Conservation (phyloP, 2,113 vertebrate species). For the Manacus vitellinus region DNA sequence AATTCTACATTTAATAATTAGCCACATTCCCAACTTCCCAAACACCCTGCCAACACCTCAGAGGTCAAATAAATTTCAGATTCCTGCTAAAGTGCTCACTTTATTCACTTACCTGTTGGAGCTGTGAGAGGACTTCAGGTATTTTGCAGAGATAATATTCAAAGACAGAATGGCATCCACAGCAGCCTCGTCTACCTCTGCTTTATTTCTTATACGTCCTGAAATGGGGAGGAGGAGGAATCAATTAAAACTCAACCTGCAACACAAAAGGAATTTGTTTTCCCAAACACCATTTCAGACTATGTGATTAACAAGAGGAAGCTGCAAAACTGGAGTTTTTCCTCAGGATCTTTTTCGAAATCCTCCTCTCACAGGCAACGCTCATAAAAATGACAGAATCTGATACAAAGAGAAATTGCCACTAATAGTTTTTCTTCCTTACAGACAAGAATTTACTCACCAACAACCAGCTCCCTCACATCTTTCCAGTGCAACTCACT, state of each 20-base stretch:
- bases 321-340: not conserved
- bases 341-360: not conserved
- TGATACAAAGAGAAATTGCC: not conserved
- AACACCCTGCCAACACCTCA: not conserved
- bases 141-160: conserved; percentile 98
- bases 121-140: conserved; percentile 92
- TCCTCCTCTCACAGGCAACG: not conserved
- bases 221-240: not conserved
- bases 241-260: not conserved
- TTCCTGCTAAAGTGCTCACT: not conserved
- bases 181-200: conserved; percentile 90
- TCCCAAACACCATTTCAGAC: not conserved
- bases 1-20: not conserved
- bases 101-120: conserved; percentile 84
- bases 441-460: conserved; percentile 74
- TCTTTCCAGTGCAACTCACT: conserved; percentile 98
- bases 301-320: not conserved
- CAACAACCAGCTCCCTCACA: conserved; percentile 94
- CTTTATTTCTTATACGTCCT: conserved; percentile 92
- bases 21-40: not conserved
- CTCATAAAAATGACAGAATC: not conserved
- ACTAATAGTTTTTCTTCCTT: not conserved
- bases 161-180: conserved; percentile 92
- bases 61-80: not conserved
- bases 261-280: not conserved